phyloP scores from a whole-genome alignment of 2,113 vertebrate genomes.

The Mormyrus lacerda region DNA sequence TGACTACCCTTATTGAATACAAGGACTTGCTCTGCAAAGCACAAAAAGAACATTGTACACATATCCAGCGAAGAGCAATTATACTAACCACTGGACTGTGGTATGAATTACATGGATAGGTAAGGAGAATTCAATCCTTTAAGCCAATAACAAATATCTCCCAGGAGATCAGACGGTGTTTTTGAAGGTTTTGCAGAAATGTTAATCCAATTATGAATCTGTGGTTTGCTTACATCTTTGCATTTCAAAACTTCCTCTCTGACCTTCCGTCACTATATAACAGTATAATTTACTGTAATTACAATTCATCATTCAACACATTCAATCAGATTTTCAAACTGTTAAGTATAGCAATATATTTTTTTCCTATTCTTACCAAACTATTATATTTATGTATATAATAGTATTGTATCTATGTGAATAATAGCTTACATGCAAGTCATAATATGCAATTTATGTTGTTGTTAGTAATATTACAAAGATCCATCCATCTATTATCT shows the following conservation, averaged over 20 bases:
- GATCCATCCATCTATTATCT: no score
- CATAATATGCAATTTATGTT: background rate
- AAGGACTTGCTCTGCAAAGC: background rate
- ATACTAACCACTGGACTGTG: slow-evolving; percentile 14
- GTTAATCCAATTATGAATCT: background rate
- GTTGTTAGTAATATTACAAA: background rate
- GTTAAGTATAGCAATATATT: background rate
- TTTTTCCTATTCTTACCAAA: background rate
- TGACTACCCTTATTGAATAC: background rate
- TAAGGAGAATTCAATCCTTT: slow-evolving; percentile 18
- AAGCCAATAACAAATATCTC: slow-evolving; percentile 1
- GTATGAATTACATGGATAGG: slow-evolving; percentile 21
- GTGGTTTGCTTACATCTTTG: background rate
- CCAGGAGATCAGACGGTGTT: background rate
- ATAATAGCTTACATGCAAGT: background rate
- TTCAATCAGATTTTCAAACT: background rate
- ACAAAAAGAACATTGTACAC: slow-evolving; percentile 22
- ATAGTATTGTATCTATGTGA: background rate
- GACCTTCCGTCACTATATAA: background rate
- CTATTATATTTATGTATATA: background rate
- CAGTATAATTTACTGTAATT: background rate
- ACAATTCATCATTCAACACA: background rate
- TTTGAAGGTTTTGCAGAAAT: background rate
- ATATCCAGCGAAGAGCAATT: slow-evolving; percentile 12
- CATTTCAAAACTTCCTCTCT: background rate